Percentiles rank a stretch among this genome's conserved stretches.
Evolutionary conservation across 2,797 vertebrate genomes (phyloP).

Genomic region (Notolabrus celidotus): DNA sequence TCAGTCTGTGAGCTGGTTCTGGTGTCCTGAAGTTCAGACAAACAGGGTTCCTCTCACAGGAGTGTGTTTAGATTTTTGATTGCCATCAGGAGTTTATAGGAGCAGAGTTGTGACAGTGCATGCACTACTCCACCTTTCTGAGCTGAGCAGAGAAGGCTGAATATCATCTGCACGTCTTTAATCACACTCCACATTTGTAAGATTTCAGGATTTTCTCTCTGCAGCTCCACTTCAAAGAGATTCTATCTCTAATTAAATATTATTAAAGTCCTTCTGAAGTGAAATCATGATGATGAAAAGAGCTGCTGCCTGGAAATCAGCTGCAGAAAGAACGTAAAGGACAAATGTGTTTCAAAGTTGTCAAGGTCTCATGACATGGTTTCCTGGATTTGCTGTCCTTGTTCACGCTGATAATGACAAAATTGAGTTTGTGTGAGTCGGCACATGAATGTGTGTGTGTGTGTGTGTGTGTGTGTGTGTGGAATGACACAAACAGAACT

Average conservation of each 20-base stretch:
- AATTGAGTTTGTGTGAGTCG: neutral
- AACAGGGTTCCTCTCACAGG: slow-evolving; percentile 5
- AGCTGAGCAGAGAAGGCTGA: slow-evolving; percentile 24
- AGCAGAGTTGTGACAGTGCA: slow-evolving; percentile 32
- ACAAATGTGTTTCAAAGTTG: neutral
- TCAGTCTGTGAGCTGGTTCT: neutral
- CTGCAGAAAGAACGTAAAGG: neutral
- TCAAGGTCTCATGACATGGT: neutral
- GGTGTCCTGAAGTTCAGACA: neutral
- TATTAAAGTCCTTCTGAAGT: neutral
- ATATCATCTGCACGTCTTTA: neutral
- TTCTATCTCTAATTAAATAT: slow-evolving; percentile 1
- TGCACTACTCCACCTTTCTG: slow-evolving; percentile 35
- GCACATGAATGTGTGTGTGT: too few relatives aligned
- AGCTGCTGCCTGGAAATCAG: neutral
- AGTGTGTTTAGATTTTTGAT: neutral
- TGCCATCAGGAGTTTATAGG: neutral
- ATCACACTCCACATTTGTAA: neutral
- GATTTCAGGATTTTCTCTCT: neutral
- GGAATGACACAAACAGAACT: too few relatives aligned
- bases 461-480: too few relatives aligned
- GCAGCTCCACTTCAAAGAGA: slow-evolving; percentile 17
- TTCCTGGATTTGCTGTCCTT: neutral
- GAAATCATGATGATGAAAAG: neutral
- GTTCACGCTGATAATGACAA: neutral